Percentiles rank a stretch among this genome's conserved stretches.
Conservation (phyloP, 2,888 invertebrate species). For the Bruchidius siliquastri region DNA sequence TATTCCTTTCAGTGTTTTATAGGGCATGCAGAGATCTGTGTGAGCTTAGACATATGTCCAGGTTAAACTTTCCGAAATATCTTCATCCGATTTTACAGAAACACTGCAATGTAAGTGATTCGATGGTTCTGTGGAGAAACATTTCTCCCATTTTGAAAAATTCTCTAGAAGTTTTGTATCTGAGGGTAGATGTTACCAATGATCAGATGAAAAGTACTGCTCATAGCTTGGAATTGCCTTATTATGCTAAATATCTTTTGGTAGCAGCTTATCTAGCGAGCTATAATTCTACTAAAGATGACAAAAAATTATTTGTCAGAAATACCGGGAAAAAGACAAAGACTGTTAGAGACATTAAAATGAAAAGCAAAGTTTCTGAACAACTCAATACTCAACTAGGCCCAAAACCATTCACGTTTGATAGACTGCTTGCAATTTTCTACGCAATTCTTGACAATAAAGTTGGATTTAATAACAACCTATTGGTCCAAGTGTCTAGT, state of each 20-base stretch:
- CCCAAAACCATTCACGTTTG: constrained; percentile 59
- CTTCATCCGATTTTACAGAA: constrained; percentile 71
- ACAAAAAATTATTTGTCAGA: constrained; percentile 82
- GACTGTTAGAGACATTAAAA: constrained; percentile 55
- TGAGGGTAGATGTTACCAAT: constrained; percentile 51
- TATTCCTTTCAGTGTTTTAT: constrained; percentile 80
- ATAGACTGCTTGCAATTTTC: constrained; percentile 37
- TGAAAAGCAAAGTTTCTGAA: constrained; percentile 56
- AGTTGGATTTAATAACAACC: constrained; percentile 78
- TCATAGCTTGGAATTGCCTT: constrained; percentile 75
- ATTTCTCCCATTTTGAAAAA: constrained; percentile 70
- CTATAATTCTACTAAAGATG: constrained; percentile 84
- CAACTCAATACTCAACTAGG: constrained; percentile 68
- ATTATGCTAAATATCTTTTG: constrained; percentile 82
- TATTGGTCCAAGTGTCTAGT: constrained; percentile 83
- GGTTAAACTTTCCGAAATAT: constrained; percentile 70
- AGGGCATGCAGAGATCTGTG: constrained; percentile 79
- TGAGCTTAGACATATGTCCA: constrained; percentile 78
- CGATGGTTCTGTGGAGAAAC: constrained; percentile 72
- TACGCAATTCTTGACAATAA: constrained; percentile 76
- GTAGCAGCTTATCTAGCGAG: constrained; percentile 91
- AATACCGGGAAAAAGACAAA: constrained; percentile 69
- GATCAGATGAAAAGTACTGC: constrained; percentile 47
- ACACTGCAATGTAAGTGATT: constrained; percentile 59
- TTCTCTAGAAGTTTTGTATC: constrained; percentile 72